Base-by-base conservation (phyloP, 2,888 invertebrate species). In the Pollenia amentaria region DNA sequence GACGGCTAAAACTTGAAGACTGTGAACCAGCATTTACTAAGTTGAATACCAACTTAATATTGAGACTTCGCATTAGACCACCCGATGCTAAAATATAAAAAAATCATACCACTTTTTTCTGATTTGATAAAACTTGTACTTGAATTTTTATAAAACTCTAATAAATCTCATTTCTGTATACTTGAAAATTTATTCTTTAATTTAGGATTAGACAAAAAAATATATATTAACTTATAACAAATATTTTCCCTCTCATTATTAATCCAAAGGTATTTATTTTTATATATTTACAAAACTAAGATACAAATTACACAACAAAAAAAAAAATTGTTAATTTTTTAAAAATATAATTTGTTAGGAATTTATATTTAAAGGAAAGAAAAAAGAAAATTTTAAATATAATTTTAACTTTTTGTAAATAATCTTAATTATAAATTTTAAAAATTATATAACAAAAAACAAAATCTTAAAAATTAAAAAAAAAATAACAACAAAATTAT, bases 231-330 rank as follows among this genome's bases (percentile, higher is more conserved):
- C 46, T 64, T 53, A 40, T 51, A 65, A 10, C 44, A 70, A 42
- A 46, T 77, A 72, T 64, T 75, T 67, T 65, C 18, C 76, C 81
- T 88, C 78, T 82, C 86, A 80, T 87, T 70, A 84, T 90, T 91
- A 90, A 92, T 90, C 92, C 92, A 91, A 91, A 91, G 91, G 90
- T 91, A 91, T 91, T 91, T 91, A 92, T 92, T 88, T 88, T 85
- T 79, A 85, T 92, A 89, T 91, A 89, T 82, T 77, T 89, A 89
- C 80, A 89, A 87, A 89, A 84, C 38, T 70, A 81, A 88, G 8
- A 81, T 81, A 84, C 80, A 83, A 86, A 87, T 67, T 86, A 89
- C 55, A 78, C n/a, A 81, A 78, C n/a, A 81, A 40, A 76, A 80
- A 89, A 88, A 85, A 87, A 55, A 1, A 70, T 84, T 80, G 81